Base-by-base conservation (phyloP, 1,140 invertebrate species). In the Periplaneta americana region DNA sequence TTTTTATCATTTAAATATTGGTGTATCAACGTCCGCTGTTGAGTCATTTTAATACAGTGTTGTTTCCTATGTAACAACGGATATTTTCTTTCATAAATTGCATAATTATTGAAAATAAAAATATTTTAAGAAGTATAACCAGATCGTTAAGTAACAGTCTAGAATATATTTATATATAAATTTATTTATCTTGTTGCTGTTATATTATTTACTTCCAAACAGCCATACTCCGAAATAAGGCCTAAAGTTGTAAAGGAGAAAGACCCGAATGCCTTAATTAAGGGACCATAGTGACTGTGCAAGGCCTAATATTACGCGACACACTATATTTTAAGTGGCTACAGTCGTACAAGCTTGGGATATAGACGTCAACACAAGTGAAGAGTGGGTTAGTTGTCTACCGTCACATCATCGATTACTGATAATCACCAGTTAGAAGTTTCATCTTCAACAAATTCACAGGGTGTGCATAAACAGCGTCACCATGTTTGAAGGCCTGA, bases 401-500 rank as follows among this genome's bases (percentile, higher is more conserved):
- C 39, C n/a, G 2, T 9, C 39, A 18, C 39, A 48, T n/a, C n/a
- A n/a, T 48, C 39, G 39, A 48, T 15, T 48, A 22, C 39, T 13
- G 15, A 48, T 15, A 48, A 48, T 48, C 39, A 18, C 39, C 17
- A 9, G n/a, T n/a, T n/a, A 13, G 17, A 48, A 5, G 39, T 15
- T 22, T 48, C n/a, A n/a, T 17, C 39, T 48, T 6, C 48, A 57
- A n/a, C 48, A n/a, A 57, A 57, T 18, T 10, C 48, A n/a, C 2
- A 48, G 3, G 22, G 9, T 6, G 11, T 34, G 6, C 76, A 34
- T 75, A 15, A 80, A 6, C 32, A n/a, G 17, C 35, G 28, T 85
- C 88, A 92, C 88, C 84, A 92, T 93, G 90, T 91, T 93, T 85
- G 93, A 93, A 86, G 92, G 93, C 81, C 91, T 94, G 84, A 93